Percentiles rank a stretch among this genome's conserved stretches.
Evolutionary conservation across 2,113 vertebrate species (phyloP).

Genomic region (Trichomycterus rosablanca): DNA sequence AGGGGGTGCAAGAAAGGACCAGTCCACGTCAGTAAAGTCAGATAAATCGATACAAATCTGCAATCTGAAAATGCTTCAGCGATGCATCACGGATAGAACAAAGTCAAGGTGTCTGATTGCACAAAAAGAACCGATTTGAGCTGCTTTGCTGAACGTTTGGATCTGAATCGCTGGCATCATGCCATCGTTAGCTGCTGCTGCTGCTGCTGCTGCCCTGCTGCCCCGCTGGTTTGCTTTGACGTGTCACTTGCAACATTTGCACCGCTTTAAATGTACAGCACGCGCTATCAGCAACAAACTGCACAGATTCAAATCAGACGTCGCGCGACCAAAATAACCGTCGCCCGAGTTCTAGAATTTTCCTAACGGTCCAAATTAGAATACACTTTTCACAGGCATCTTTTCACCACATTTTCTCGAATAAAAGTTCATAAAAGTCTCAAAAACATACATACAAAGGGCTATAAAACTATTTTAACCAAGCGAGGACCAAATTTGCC

Average conservation of each 20-base stretch:
- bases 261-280: too few species aligned
- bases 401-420: too few species aligned
- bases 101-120: not conserved
- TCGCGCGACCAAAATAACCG: not conserved
- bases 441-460: not conserved
- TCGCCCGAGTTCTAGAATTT: conserved; percentile 26
- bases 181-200: conserved; percentile 20
- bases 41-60: not conserved
- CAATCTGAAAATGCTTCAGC: not conserved
- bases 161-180: conserved; percentile 3
- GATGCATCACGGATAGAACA: not conserved
- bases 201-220: too few species aligned
- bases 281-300: too few species aligned
- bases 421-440: not conserved
- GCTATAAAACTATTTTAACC: not conserved
- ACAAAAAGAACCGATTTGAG: not conserved
- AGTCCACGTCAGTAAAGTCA: not conserved
- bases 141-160: not conserved
- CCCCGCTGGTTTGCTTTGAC: conserved; percentile 23
- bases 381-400: too few species aligned
- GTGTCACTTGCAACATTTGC: conserved; percentile 36
- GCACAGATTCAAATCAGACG: not conserved
- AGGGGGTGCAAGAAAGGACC: too few species aligned
- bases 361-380: conserved; percentile 5
- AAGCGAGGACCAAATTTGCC: not conserved